Evolutionary conservation across 2,797 vertebrate species (phyloP).

Genomic region (Lagorchestes hirsutus): DNA sequence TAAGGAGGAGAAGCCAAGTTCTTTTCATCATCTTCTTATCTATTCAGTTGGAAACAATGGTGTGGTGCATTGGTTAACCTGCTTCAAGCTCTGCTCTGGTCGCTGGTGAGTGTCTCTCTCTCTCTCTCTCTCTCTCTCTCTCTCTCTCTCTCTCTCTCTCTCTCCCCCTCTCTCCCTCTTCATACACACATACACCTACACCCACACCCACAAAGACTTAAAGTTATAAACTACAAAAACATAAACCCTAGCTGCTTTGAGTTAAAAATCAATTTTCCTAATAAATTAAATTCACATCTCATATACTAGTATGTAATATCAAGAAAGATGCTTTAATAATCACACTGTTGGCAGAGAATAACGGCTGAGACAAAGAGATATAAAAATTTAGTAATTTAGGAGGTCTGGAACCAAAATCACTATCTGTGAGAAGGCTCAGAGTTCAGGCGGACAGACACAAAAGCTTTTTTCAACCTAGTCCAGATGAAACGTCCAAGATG

Average conservation of each 20-base stretch:
- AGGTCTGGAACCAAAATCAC: conserved; percentile 72
- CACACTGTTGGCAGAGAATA: conserved; percentile 78
- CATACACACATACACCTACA: background rate
- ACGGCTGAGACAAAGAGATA: conserved; percentile 70
- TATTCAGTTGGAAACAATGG: conserved; percentile 59
- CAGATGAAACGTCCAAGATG: conserved; percentile 64
- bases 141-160: background rate
- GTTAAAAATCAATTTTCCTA: conserved; percentile 85
- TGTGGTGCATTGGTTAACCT: conserved; percentile 49
- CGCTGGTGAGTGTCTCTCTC: background rate
- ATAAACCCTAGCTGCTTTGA: conserved; percentile 81
- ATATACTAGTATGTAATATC: conserved; percentile 77
- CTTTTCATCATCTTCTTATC: conserved; percentile 44
- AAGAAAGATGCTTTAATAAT: conserved; percentile 84
- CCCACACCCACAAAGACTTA: conserved; percentile 61
- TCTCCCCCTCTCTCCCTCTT: no score
- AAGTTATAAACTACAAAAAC: conserved; percentile 80
- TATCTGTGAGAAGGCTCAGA: conserved; percentile 54
- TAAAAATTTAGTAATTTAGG: conserved; percentile 79
- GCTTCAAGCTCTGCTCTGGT: conserved; percentile 33
- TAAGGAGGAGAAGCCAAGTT: conserved; percentile 54
- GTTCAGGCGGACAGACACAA: conserved; percentile 68
- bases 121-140: background rate
- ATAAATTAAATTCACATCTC: conserved; percentile 83
- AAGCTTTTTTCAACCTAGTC: conserved; percentile 40